These are phyloP conservation scores for Silurus asotus DNA, from an alignment of 2,113 vertebrate genomes.

Conservation along the genomic window DNA sequence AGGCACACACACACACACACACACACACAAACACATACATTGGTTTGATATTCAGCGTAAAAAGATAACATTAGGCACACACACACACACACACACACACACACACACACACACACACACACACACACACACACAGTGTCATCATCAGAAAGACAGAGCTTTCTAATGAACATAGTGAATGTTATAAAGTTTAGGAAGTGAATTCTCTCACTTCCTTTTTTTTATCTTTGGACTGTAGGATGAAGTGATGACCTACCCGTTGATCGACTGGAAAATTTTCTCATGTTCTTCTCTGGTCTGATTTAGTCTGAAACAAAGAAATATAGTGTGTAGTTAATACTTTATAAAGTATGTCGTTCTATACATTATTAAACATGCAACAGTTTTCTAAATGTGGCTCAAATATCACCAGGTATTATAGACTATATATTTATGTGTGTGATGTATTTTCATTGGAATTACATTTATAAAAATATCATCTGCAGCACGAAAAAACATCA, in stretches of 20 bases:
- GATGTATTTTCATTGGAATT: too few relatives aligned
- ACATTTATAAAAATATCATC: too few relatives aligned
- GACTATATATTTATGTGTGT: not conserved
- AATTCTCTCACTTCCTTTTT: not conserved
- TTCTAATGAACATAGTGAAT: not conserved
- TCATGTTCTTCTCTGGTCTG: conserved; percentile 69
- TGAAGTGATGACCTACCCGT: conserved; percentile 68
- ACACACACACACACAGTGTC: not conserved
- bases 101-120: too few relatives aligned
- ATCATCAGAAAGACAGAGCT: not conserved
- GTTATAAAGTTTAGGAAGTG: not conserved
- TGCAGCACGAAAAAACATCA: too few relatives aligned
- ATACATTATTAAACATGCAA: not conserved
- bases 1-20: not conserved
- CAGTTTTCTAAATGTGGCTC: not conserved
- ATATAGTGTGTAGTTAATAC: not conserved
- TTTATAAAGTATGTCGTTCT: not conserved
- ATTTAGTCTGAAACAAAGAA: conserved; percentile 64
- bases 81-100: not conserved
- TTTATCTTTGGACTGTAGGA: not conserved
- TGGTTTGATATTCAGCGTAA: not conserved
- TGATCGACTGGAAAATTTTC: conserved; percentile 74
- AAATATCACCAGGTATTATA: not conserved
- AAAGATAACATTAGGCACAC: not conserved
- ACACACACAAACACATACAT: not conserved